These are phyloP conservation scores for Macroglossus sobrinus DNA, from an alignment of 2,113 vertebrate species.

Conservation along the genomic window DNA sequence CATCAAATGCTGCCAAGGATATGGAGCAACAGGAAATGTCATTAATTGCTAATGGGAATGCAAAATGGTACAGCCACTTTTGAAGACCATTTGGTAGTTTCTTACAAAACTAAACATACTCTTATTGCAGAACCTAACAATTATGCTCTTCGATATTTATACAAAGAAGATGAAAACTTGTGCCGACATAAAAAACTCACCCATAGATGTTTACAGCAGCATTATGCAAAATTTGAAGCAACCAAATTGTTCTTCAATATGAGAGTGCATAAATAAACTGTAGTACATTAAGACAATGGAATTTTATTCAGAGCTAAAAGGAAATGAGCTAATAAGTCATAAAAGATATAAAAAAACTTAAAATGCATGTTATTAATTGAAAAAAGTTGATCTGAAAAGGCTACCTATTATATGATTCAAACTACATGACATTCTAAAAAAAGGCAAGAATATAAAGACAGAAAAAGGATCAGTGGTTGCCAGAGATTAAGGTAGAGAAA, in stretches of 20 bases:
- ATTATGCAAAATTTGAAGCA: neutral
- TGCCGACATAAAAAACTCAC: neutral
- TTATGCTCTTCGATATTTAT: neutral
- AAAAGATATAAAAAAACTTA: neutral
- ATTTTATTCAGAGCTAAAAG: neutral
- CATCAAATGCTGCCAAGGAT: neutral
- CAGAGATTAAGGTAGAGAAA: neutral
- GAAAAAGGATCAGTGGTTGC: neutral
- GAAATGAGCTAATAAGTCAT: neutral
- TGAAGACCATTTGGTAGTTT: neutral
- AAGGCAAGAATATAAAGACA: neutral
- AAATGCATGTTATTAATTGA: neutral
- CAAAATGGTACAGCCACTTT: neutral
- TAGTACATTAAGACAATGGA: neutral
- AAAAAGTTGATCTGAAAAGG: neutral
- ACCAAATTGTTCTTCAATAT: neutral
- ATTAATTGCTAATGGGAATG: neutral
- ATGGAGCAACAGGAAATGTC: neutral
- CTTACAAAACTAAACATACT: neutral
- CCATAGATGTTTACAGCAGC: neutral
- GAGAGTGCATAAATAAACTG: neutral
- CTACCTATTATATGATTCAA: neutral
- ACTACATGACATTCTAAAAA: neutral
- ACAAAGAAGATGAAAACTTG: neutral
- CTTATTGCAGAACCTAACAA: neutral